Base-by-base conservation (phyloP, 2,113 vertebrate species). In the Sminthopsis crassicaudata region DNA sequence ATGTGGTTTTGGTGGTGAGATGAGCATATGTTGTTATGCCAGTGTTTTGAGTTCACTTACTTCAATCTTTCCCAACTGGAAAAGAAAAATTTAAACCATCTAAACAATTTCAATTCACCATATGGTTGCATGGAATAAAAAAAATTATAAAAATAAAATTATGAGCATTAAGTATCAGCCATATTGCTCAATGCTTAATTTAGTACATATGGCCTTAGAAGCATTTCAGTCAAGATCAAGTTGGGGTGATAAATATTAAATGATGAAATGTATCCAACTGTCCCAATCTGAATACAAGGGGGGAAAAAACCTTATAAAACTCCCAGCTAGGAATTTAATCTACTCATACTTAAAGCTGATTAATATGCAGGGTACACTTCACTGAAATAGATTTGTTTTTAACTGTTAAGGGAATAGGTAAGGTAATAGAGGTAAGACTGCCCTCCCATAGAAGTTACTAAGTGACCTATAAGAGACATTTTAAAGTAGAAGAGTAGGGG, bases 401-500 rank as follows among this genome's bases (percentile, higher is more conserved):
- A 84, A 42, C 8, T 50, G 23, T 94, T 89, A 95, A 90, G 3
- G 92, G 90, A 92, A 53, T n/a, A 50, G 30, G 89, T 93, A n/a
- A n/a, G n/a, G n/a, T n/a, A n/a, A 88, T 6, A 91, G 0, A 92
- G 27, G 22, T 84, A 42, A 42, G 36, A 42, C 16, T 84, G 67
- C 16, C 16, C 67, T 84, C 16, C 57, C 36, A 84, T n/a, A 42
- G 36, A 84, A 42, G n/a, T 84, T 84, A 42, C 16, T 84, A 84
- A 42, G 6, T 42, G 6, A 6, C 16, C 12, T 60, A 60, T 11
- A 30, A 19, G 57, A 36, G 30, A 36, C 57, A 36, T 67, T 67
- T 67, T 67, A 24, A 67, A 67, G 3, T 11, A 42, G 36, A 84
- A 22, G 1, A 76, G 2, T 42, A 84, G 67, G 36, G 1, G 6